These are phyloP conservation scores for Malurus leucopterus DNA, from an alignment of 2,797 vertebrate genomes.

Conservation along the genomic window DNA sequence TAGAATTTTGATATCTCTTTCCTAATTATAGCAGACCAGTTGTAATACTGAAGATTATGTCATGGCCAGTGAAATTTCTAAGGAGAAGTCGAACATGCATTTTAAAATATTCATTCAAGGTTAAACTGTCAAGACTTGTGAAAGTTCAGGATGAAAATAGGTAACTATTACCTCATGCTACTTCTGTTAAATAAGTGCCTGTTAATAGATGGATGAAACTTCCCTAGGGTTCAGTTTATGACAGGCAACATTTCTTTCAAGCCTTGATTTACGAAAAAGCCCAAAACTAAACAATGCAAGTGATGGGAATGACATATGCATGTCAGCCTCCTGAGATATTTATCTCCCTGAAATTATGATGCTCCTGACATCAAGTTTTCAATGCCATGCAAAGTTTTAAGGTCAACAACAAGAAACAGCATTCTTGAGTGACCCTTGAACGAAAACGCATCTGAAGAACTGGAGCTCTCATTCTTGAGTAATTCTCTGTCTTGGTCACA, in stretches of 20 bases:
- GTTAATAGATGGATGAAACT: background rate
- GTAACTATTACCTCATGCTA: background rate
- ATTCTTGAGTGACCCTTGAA: background rate
- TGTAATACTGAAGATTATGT: constrained; percentile 1
- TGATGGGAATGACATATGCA: background rate
- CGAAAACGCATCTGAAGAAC: background rate
- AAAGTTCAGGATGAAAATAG: constrained; percentile 17
- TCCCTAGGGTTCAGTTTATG: background rate
- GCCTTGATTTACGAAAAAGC: background rate
- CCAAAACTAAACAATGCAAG: background rate
- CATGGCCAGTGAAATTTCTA: background rate
- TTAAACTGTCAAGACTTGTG: constrained; percentile 31
- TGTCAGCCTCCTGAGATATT: background rate
- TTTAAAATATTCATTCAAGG: constrained; percentile 37
- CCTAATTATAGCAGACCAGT: constrained; percentile 29
- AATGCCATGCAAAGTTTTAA: background rate
- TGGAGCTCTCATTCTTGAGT: background rate
- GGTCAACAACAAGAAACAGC: background rate
- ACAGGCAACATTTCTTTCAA: background rate
- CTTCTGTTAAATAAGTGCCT: background rate
- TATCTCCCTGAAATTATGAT: background rate
- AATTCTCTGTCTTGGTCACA: background rate
- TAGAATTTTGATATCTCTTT: constrained; percentile 47
- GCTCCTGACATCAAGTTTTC: background rate
- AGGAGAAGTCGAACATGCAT: background rate